Evolutionary conservation across 2,888 invertebrate genomes (phyloP), one percentile per base, ranked within the genome.

Genomic region (Lissonota sp.): DNA sequence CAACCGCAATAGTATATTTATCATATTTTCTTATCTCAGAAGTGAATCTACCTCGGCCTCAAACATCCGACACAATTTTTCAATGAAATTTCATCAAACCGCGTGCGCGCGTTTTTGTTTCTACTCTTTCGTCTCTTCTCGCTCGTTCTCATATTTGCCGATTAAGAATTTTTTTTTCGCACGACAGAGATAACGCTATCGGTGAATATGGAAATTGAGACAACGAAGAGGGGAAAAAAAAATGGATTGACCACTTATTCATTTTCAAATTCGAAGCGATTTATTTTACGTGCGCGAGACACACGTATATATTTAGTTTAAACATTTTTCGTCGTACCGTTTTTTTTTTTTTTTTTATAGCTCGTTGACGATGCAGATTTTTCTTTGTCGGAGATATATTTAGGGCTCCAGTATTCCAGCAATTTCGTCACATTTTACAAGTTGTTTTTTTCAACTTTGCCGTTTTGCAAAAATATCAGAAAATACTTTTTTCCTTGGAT

Each of bases 1-100:
- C 79, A 73, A 84, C 62, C 77, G 72, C 66, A 71, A 64, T 69
- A 57, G 42, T 67, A 69, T 75, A 82, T 82, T 84, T 80, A 82
- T 73, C 78, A 40, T 78, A 82, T 80, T 79, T 82, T 82, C 73
- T n/a, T 78, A 82, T 74, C 55, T 66, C 42, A 63, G 60, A 60
- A 70, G 55, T 72, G 62, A 82, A 79, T 74, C 79, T 72, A 71
- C 74, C 74, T 77, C 77, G 74, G 63, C 79, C 79, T 64, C n/a
- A n/a, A n/a, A n/a, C 62, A n/a, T n/a, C 53, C 44, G 7, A 0
- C 40, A 8, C 14, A 5, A 5, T n/a, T n/a, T 37, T 10, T 26
- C 16, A 14, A 7, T 8, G 1, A 5, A 8, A 7, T 46, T 46
- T 69, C 42, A 70, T 57, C 70, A 10, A 58, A 64, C 46, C 8